Evolutionary conservation across 1,140 invertebrate genomes (phyloP), one percentile per base, ranked within the genome.

Genomic region (Cyclina sinensis): DNA sequence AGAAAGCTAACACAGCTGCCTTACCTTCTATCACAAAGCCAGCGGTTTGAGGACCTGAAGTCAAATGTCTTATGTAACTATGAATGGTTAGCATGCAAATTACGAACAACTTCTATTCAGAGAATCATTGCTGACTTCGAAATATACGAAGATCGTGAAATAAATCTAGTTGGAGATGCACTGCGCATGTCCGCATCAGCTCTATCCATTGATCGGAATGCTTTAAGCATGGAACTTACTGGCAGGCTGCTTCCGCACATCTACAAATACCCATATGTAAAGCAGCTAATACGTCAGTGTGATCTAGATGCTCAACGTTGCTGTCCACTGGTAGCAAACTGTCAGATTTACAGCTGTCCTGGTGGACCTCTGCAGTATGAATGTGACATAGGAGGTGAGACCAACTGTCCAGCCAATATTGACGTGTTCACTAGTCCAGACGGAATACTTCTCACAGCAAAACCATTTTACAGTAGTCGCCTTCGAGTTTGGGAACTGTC

Each of bases 311-410:
- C 90, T 62, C 91, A 95, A 92, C 89, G 80, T 86, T 74, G 93
- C 86, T 92, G 99, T 99, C 95, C 96, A 98, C 54, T 98, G 98
- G 0, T 99, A 97, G 95, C 99, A 1, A 91, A 93, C 73, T 92
- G 85, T n/a, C 94, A 95, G 84, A 88, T 94, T 27, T 95, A 94
- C 84, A 91, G 89, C 18, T 86, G 92, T 3, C 94, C 94, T 24
- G 94, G 94, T 21, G 94, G 92, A 5, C 92, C 92, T 9, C 81
- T 95, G 14, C 93, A 94, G 62, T 93, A 93, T 81, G 92, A 92
- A 68, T 93, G 91, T 79, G 86, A 92, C 30, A 78, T 93, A 2
- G 90, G 92, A 27, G 81, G 54, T 27, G 80, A 78, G 43, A 59
- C 79, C 4, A 89, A 83, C 14, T 91, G 88, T 39, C 85, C 89